Percentiles rank a stretch among this genome's conserved stretches.
Evolutionary conservation across 2,888 invertebrate species (phyloP).

Genomic region (Syritta pipiens): DNA sequence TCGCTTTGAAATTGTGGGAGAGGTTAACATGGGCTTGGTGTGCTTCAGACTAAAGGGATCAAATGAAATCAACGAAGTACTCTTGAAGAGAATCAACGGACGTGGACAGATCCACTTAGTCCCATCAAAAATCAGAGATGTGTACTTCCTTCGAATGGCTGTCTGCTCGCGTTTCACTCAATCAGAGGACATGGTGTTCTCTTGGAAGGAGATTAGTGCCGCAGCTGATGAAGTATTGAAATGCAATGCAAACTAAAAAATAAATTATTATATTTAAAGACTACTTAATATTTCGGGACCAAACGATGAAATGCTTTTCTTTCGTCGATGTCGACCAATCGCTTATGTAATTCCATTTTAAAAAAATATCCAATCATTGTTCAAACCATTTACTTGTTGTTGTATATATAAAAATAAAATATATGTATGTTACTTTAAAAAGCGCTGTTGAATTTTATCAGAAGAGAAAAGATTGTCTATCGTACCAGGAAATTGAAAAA

Average conservation of each 20-base stretch:
- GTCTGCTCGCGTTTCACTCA: slow-evolving; percentile 92
- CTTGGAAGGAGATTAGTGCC: slow-evolving; percentile 92
- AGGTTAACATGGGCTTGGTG: slow-evolving; percentile 96
- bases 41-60: slow-evolving; percentile 95
- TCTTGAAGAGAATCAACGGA: slow-evolving; percentile 92
- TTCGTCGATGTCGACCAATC: slow-evolving; percentile 16
- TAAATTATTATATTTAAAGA: background rate
- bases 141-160: slow-evolving; percentile 92
- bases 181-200: slow-evolving; percentile 88
- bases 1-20: slow-evolving; percentile 93
- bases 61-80: slow-evolving; percentile 89
- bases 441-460: background rate
- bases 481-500: too few relatives aligned
- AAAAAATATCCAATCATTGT: slow-evolving; percentile 38
- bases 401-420: slow-evolving; percentile 13
- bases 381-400: slow-evolving; percentile 24
- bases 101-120: slow-evolving; percentile 95
- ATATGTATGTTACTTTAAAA: slow-evolving; percentile 6
- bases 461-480: too few relatives aligned
- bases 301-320: slow-evolving; percentile 27
- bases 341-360: slow-evolving; percentile 19
- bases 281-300: slow-evolving; percentile 34
- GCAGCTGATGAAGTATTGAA: slow-evolving; percentile 85
- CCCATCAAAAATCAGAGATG: slow-evolving; percentile 91
- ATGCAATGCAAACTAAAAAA: slow-evolving; percentile 1